Evolutionary conservation across 2,113 vertebrate species (phyloP).

Genomic region (Dicaeum eximium): DNA sequence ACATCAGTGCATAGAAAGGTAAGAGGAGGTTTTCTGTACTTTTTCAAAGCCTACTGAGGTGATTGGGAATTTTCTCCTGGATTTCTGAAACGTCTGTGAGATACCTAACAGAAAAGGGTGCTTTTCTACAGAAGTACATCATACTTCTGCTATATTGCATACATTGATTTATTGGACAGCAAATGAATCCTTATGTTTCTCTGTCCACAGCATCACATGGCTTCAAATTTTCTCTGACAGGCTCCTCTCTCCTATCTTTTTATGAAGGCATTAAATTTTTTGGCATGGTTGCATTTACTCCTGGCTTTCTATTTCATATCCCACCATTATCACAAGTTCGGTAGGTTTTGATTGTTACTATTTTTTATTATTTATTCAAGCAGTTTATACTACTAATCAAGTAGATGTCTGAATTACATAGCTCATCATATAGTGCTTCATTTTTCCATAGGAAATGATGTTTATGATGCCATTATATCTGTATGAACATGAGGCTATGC

Average conservation of each 20-base stretch:
- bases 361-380: not conserved
- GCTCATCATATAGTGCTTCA: not conserved
- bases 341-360: not conserved
- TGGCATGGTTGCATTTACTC: not conserved
- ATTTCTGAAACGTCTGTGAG: not conserved
- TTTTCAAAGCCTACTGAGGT: not conserved
- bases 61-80: not conserved
- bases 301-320: not conserved
- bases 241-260: not conserved
- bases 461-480: not conserved
- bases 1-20: not conserved
- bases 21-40: not conserved
- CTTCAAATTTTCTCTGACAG: not conserved
- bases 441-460: not conserved
- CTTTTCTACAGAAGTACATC: not conserved
- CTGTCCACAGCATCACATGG: not conserved
- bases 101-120: not conserved
- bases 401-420: not conserved
- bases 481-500: not conserved
- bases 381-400: not conserved
- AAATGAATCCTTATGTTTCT: not conserved
- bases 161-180: rapidly evolving
- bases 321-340: not conserved
- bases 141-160: not conserved
- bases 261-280: not conserved